phyloP scores from a whole-genome alignment of 2,113 vertebrate species.

The Lepus timidus region DNA sequence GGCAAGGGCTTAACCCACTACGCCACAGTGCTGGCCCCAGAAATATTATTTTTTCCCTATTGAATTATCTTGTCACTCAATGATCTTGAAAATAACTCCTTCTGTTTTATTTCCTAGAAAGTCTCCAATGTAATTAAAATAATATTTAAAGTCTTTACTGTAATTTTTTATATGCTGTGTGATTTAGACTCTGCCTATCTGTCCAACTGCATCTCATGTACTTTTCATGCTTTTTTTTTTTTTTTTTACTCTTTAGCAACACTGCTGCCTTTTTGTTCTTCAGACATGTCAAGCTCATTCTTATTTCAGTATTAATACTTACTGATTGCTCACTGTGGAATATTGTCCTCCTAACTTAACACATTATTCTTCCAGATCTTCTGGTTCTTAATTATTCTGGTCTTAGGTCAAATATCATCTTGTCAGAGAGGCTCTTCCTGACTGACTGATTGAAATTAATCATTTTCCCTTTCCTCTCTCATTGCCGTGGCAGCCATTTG shows the following conservation, averaged over 20 bases:
- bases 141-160: neutral
- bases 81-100: slow-evolving; percentile 1
- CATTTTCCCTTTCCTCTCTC: neutral
- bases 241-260: neutral
- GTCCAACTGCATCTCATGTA: neutral
- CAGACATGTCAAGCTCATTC: neutral
- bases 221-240: neutral
- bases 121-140: neutral
- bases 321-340: neutral
- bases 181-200: neutral
- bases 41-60: neutral
- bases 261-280: neutral
- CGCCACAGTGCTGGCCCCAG: neutral
- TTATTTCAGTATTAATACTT: neutral
- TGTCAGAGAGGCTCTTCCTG: neutral
- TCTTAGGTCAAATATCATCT: slow-evolving; percentile 23
- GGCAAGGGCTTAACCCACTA: too few species aligned
- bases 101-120: slow-evolving; percentile 32
- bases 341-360: neutral
- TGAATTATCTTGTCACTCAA: slow-evolving; percentile 31
- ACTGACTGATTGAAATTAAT: neutral
- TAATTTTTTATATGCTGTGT: neutral
- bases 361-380: slow-evolving; percentile 15
- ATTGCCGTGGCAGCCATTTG: neutral
- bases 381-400: neutral